Evolutionary conservation across 2,113 vertebrate species (phyloP), one percentile per base, ranked within the genome.

Genomic region (Numenius arquata): DNA sequence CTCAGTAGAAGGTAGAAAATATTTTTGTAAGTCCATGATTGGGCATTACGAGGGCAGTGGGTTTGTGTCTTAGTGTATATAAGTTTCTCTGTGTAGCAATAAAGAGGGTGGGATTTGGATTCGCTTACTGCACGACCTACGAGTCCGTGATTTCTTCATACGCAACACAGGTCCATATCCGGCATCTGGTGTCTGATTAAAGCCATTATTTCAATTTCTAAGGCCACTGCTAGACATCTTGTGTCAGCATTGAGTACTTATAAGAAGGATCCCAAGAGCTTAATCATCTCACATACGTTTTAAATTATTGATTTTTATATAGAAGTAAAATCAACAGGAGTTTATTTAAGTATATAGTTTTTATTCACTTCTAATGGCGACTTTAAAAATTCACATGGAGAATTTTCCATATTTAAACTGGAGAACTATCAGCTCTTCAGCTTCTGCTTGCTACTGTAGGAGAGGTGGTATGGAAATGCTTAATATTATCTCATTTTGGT

Each of bases 131-230:
- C n/a, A n/a, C n/a, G n/a, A n/a, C n/a, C n/a, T n/a, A n/a, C n/a
- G n/a, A n/a, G n/a, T n/a, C n/a, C n/a, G n/a, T n/a, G n/a, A n/a
- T n/a, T n/a, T n/a, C n/a, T n/a, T n/a, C n/a, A n/a, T n/a, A n/a
- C n/a, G n/a, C n/a, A n/a, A n/a, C n/a, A n/a, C 41, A 26, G 81
- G 32, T 67, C 43, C 0, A 0, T 48, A 75, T 48, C 63, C 85
- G 58, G 47, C 91, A 93, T 74, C 81, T 91, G 74, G 38, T 94
- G 82, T 83, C 77, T 95, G 78, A 85, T 75, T 93, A 91, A 88
- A 92, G 59, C 5, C 21, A 89, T 91, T 92, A 96, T 90, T 80
- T 94, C 71, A 53, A 76, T 96, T 92, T 95, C 63, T 79, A 73
- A 83, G 52, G 63, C 50, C 85, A 68, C 25, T 70, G 90, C 32